Base-by-base conservation (phyloP, 2,888 invertebrate genomes). In the Panzeria rudis region DNA sequence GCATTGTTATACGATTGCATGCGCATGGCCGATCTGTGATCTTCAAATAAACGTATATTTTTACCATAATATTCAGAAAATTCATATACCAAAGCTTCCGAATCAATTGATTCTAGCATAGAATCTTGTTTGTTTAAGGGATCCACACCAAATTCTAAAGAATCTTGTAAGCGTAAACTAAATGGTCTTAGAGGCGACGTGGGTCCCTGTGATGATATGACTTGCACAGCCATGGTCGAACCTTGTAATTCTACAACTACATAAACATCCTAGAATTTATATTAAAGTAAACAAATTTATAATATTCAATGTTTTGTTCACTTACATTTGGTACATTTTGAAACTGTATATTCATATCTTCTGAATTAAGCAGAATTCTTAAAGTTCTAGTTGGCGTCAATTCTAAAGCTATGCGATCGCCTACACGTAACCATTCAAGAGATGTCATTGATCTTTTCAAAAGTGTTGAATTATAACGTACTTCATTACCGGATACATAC, bases 1-100 rank as follows among this genome's bases (percentile, higher is more conserved):
- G 95, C 97, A 89, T 98, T 96, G 92, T 97, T 97, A 90, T 97
- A 98, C 32, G 98, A 97, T 44, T 95, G 95, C 1, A 95, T 95
- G 71, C 98, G 94, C 88, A 94, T 93, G 0, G 98, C 98, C 23
- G 94, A 93, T 86, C 94, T 94, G 68, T 94, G 94, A 88, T 95
- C 95, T 3, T 93, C 93, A 15, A 95, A 91, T 7, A 97, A 93
- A 86, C 94, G 95, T 50, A 98, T 95, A 92, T 98, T 97, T 87
- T 95, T 94, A 0, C 98, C 98, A 89, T 97, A 97, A 88, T 96
- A 94, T 87, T 96, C 96, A 89, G 97, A 95, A 90, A 97, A 96
- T 61, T 96, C 96, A 88, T 95, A 96, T 1, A 93, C 93, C 17
- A 93, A 92, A 5, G 92, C 92, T 78, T 93, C 92, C 0, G 92